Evolutionary conservation across 2,888 invertebrate genomes (phyloP), one percentile per base, ranked within the genome.

Genomic region (Helicoverpa assulta): DNA sequence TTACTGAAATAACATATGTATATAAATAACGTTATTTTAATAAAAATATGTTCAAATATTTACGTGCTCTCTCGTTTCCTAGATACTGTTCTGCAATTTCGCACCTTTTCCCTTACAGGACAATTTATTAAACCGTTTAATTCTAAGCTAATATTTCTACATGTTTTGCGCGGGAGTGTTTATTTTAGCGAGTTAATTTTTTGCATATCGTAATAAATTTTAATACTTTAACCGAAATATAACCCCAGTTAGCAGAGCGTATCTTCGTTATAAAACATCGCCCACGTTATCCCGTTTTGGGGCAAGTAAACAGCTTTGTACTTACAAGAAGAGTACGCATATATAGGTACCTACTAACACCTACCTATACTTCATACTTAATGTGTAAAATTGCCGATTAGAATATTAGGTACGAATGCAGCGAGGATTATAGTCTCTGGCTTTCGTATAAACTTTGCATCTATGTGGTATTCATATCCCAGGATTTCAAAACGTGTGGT

Each of bases 181-280:
- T 61, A 37, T 71, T 58, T 57, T n/a, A 60, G 50, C 26, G 43
- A 43, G 43, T 59, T 40, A 40, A 12, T 72, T 65, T 73, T 77
- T 77, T 64, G 54, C 52, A 55, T 57, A 57, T 71, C 6, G 47
- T 60, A 43, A 60, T 70, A 62, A 66, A 59, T 64, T 76, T 51
- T 12, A 21, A 60, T 64, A 53, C 37, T 33, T 21, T 16, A 37
- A 59, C 50, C 62, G 61, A 37, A 69, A 69, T 61, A 67, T 37
- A 37, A 50, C 21, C 19, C n/a, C 50, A 3, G 56, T 68, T 61
- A 60, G 10, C 59, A 43, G 26, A 59, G 54, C 43, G 21, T 29
- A 16, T n/a, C 50, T 52, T 37, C 47, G 53, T 51, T 69, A 19
- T 69, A 59, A 62, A 56, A 54, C 58, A 59, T 70, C 26, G 60